phyloP scores from a whole-genome alignment of 1,140 invertebrate species.

The Leptonema lineaticorne region DNA sequence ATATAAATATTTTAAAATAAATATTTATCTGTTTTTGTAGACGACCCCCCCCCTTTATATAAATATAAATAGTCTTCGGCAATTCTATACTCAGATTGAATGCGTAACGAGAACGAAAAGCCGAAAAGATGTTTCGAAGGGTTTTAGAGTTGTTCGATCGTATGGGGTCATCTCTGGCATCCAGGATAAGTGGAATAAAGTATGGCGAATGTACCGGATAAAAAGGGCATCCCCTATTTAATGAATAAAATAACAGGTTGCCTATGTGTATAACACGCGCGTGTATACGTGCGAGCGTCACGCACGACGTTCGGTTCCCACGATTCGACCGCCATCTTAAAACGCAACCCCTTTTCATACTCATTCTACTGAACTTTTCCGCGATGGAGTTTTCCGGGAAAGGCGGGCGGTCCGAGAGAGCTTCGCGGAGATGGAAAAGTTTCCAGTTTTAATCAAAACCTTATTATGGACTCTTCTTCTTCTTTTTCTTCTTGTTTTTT shows the following conservation, averaged over 20 bases:
- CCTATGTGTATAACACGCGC: too few relatives aligned
- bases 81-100: slow-evolving; percentile 15
- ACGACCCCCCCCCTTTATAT: too few relatives aligned
- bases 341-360: neutral
- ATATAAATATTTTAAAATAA: too few relatives aligned
- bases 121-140: neutral
- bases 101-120: slow-evolving; percentile 20
- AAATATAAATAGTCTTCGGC: neutral
- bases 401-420: neutral
- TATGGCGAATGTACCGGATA: slow-evolving; percentile 25
- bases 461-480: neutral
- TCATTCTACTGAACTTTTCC: too few relatives aligned
- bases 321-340: slow-evolving; percentile 22
- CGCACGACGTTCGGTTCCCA: slow-evolving; percentile 14
- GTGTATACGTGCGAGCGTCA: too few relatives aligned
- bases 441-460: slow-evolving; percentile 20
- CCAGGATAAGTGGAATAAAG: slow-evolving; percentile 22
- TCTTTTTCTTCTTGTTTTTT: too few relatives aligned
- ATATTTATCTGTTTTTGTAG: too few relatives aligned
- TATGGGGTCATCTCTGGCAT: slow-evolving; percentile 19
- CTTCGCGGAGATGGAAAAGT: neutral
- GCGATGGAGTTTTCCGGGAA: too few relatives aligned
- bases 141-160: neutral
- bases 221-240: slow-evolving; percentile 38
- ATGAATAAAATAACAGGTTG: slow-evolving; percentile 41